Percentiles rank a stretch among this genome's conserved stretches.
Evolutionary conservation across 2,888 invertebrate species (phyloP).

Genomic region (Prostheceraeus crozeri): DNA sequence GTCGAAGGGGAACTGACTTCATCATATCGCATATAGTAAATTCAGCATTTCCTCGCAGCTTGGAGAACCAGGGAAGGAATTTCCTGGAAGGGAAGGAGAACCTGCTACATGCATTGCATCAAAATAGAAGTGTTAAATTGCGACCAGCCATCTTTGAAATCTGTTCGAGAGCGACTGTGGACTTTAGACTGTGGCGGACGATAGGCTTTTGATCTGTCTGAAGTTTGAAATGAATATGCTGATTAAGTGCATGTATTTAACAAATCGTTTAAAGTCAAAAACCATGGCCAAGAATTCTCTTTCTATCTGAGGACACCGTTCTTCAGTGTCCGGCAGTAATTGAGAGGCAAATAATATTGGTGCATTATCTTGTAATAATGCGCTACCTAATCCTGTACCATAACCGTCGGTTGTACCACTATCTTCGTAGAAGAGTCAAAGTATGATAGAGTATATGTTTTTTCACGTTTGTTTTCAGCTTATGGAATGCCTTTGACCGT

Average conservation of each 20-base stretch:
- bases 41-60: background rate
- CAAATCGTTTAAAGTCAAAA: conserved; percentile 3
- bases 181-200: background rate
- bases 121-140: conserved; percentile 9
- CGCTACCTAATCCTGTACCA: too few species aligned
- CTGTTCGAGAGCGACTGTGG: background rate
- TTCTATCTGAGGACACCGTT: conserved; percentile 18
- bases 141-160: conserved; percentile 9
- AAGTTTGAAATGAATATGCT: background rate
- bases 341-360: background rate
- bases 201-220: conserved; percentile 14
- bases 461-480: background rate
- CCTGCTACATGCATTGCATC: conserved; percentile 8
- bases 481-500: background rate
- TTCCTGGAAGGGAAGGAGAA: background rate
- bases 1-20: background rate
- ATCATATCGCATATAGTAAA: background rate
- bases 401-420: background rate
- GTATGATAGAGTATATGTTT: too few species aligned
- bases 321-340: too few species aligned
- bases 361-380: conserved; percentile 5
- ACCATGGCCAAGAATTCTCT: conserved; percentile 18
- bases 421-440: conserved; percentile 11
- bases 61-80: conserved; percentile 2
- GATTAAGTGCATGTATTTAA: conserved; percentile 2